Evolutionary conservation across 2,797 vertebrate species (phyloP).

Genomic region (Psittacula derbiana): DNA sequence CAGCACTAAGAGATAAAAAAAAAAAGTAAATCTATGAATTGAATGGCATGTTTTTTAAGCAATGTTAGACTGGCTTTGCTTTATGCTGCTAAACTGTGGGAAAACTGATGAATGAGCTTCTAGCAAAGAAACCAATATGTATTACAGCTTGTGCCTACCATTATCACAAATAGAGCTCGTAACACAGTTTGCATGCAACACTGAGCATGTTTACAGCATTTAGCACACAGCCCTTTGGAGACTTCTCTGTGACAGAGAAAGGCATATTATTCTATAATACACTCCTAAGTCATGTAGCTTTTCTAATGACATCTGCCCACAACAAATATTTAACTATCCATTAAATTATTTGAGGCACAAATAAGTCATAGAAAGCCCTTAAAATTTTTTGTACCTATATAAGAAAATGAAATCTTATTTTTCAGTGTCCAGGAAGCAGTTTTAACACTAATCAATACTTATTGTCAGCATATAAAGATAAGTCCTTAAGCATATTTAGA

Average conservation of each 20-base stretch:
- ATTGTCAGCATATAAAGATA: not conserved
- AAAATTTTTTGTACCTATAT: not conserved
- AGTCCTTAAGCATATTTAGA: not conserved
- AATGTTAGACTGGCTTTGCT: not conserved
- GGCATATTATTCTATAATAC: not conserved
- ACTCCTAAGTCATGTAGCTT: not conserved
- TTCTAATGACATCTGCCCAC: not conserved
- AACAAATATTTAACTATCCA: not conserved
- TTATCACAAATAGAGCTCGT: not conserved
- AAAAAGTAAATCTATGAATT: not conserved
- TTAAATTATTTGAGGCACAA: not conserved
- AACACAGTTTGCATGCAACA: not conserved
- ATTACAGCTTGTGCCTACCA: not conserved
- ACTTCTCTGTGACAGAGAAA: not conserved
- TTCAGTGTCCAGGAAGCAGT: not conserved
- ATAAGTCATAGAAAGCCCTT: not conserved
- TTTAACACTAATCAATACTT: not conserved
- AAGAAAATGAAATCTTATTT: not conserved
- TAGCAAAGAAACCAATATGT: rapidly evolving
- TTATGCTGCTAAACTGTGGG: not conserved
- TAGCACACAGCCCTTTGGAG: not conserved
- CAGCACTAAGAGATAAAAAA: not conserved
- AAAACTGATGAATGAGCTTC: not conserved
- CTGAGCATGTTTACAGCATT: not conserved
- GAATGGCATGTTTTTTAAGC: not conserved